These are phyloP conservation scores for Chaitophorus viminalis DNA, from an alignment of 2,888 invertebrate species.

Conservation along the genomic window DNA sequence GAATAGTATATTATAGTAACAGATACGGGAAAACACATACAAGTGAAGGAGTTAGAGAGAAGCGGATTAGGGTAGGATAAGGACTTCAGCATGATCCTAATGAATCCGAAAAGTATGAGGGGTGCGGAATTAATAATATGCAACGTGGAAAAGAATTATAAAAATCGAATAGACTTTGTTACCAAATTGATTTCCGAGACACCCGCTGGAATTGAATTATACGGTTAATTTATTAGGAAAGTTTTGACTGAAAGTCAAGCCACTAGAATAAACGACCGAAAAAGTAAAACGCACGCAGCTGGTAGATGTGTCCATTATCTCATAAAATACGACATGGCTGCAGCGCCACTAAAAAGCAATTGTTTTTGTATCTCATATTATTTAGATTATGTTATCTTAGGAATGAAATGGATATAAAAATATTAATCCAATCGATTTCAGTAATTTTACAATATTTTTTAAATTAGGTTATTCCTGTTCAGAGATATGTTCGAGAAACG, in stretches of 20 bases:
- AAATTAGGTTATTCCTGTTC: neutral
- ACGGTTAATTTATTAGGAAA: slow-evolving; percentile 51
- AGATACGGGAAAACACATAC: neutral
- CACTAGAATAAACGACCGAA: neutral
- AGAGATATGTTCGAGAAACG: neutral
- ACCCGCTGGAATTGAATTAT: slow-evolving; percentile 28
- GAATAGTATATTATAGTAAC: slow-evolving; percentile 21
- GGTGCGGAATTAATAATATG: slow-evolving; percentile 11
- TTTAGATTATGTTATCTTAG: neutral
- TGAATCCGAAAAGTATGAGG: neutral
- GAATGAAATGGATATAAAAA: neutral
- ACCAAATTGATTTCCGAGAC: slow-evolving; percentile 11
- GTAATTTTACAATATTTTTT: neutral
- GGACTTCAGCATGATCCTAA: too few species aligned
- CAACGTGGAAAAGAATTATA: slow-evolving; percentile 13
- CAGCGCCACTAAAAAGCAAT: neutral
- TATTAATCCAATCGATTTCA: neutral
- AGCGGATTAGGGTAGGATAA: neutral
- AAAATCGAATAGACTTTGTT: slow-evolving; percentile 46
- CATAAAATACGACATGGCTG: neutral
- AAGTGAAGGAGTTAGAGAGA: neutral
- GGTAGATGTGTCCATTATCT: slow-evolving; percentile 19
- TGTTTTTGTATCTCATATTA: neutral
- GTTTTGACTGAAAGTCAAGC: slow-evolving; percentile 6
- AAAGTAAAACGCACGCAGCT: neutral